Percentiles rank a stretch among this genome's conserved stretches.
phyloP scores from a whole-genome alignment of 1,140 invertebrate genomes.

The Megalopta genalis region DNA sequence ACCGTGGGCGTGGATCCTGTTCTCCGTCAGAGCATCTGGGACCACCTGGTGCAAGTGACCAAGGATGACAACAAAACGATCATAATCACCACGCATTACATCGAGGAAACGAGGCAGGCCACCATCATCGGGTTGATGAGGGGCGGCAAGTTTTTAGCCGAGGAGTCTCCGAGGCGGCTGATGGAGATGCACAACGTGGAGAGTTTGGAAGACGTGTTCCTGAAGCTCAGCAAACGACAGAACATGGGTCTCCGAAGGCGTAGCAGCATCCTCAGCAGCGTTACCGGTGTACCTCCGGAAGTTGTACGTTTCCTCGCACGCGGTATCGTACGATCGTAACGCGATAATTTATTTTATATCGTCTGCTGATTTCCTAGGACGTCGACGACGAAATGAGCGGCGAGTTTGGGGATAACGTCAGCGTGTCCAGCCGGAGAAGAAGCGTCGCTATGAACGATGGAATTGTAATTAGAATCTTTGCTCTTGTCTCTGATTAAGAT shows the following conservation, averaged over 20 bases:
- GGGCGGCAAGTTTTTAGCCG: constrained; percentile 93
- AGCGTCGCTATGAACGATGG: constrained; percentile 80
- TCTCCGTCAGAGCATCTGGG: constrained; percentile 95
- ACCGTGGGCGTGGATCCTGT: constrained; percentile 97
- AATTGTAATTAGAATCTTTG: constrained; percentile 69
- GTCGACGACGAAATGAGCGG: constrained; percentile 90
- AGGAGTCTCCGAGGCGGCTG: constrained; percentile 91
- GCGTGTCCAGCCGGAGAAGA: constrained; percentile 84
- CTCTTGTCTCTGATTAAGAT: not conserved
- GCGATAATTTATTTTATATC: too few relatives aligned
- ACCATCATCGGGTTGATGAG: constrained; percentile 95
- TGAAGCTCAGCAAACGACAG: constrained; percentile 92
- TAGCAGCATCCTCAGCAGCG: constrained; percentile 87
- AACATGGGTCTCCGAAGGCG: constrained; percentile 88
- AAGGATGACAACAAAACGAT: constrained; percentile 93
- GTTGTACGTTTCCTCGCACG: constrained; percentile 56
- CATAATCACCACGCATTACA: constrained; percentile 98
- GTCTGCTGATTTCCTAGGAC: constrained; percentile 75
- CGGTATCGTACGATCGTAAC: too few relatives aligned
- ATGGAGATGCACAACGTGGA: constrained; percentile 88
- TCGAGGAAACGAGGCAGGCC: constrained; percentile 97
- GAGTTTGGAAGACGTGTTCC: constrained; percentile 94
- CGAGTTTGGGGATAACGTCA: constrained; percentile 91
- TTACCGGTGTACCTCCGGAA: constrained; percentile 81
- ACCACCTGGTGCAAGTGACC: constrained; percentile 94